Evolutionary conservation across 2,888 invertebrate species (phyloP), one percentile per base, ranked within the genome.

Genomic region (Hydriomena furcata): DNA sequence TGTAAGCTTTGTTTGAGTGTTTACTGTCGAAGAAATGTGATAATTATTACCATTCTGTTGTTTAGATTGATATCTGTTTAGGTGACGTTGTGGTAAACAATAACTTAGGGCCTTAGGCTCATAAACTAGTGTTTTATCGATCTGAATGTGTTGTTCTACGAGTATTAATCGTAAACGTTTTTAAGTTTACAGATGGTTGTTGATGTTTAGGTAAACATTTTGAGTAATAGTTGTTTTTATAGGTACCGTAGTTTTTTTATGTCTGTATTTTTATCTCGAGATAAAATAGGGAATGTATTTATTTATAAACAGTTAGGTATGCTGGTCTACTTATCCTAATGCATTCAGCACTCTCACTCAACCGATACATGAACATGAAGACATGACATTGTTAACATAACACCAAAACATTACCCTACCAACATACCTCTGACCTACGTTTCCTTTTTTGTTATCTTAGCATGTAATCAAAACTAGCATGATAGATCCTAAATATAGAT

Each of bases 121-220:
- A 52, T 13, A 56, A 60, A 57, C 63, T 77, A 81, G 76, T 53
- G n/a, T 58, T 55, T 68, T 63, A 64, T 68, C 61, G 49, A 68
- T 72, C 71, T 73, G 68, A 73, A 72, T 79, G 76, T 83, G 76
- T 72, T 77, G 76, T 78, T 74, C 65, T 61, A 62, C 43, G 55
- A 72, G 60, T 73, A 71, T 79, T 84, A 80, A 84, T 78, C 65
- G 79, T 79, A 76, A 75, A 81, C 75, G 58, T 76, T 85, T 63
- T 81, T 68, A 85, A 82, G 81, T 84, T 87, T 82, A 80, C 89
- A 90, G 88, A 86, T 84, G 84, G 84, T 88, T 87, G 81, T 87
- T 86, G 79, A 84, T 87, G 78, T 80, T 84, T 88, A 83, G 88
- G 88, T 89, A 85, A 82, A 82, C 64, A 72, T 68, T 77, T 79